Evolutionary conservation across 1,140 invertebrate species (phyloP).

Genomic region (Bombus soroeensis): DNA sequence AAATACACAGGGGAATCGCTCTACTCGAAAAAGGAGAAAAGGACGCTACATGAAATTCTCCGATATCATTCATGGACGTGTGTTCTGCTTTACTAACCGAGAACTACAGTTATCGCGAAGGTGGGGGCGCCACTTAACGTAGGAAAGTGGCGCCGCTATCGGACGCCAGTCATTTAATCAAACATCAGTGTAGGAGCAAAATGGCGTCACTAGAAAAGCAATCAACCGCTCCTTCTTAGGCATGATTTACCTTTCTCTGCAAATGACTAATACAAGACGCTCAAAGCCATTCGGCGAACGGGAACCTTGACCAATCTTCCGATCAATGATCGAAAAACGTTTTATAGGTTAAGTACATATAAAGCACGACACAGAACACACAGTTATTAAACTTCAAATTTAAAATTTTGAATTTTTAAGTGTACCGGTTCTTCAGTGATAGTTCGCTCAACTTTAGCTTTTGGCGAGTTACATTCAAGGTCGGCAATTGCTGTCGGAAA

Average conservation of each 20-base stretch:
- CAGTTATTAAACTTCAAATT: background rate
- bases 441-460: conserved; percentile 26
- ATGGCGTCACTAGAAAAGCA: conserved; percentile 4
- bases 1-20: background rate
- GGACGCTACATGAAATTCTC: background rate
- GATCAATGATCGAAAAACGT: background rate
- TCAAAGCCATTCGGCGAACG: background rate
- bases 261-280: background rate
- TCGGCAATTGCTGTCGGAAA: conserved; percentile 3
- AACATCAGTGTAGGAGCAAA: conserved; percentile 23
- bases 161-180: background rate
- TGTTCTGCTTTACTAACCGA: conserved; percentile 52
- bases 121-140: conserved; percentile 48
- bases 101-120: conserved; percentile 8
- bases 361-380: background rate
- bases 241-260: background rate
- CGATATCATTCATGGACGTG: background rate
- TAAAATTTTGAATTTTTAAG: background rate
- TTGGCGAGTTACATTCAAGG: conserved; percentile 10
- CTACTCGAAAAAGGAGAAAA: background rate
- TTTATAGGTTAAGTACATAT: background rate
- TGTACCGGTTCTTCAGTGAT: background rate
- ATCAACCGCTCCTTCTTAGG: conserved; percentile 16
- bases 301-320: background rate
- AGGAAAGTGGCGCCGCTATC: conserved; percentile 39